Base-by-base conservation (phyloP, 2,888 invertebrate species). In the Epicampocera succincta region DNA sequence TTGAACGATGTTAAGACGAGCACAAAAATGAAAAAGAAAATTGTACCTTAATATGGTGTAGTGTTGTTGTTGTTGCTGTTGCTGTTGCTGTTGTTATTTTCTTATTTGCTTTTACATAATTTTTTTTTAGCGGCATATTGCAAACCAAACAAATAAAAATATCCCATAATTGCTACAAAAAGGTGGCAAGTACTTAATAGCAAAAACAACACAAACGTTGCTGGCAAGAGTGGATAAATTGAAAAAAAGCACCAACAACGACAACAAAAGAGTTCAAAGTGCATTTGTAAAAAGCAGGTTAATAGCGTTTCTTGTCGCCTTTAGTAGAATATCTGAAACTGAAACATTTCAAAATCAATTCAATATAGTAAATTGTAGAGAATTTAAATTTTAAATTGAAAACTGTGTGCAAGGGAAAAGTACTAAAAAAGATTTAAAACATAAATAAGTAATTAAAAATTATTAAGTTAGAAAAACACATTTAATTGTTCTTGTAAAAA, bases 241-340 rank as follows among this genome's bases (percentile, higher is more conserved):
- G 44, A 66, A 68, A 58, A 48, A 60, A 48, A 72, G 17, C 66
- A 33, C 40, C 6, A 50, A 40, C 29, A 60, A 66, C n/a, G 46
- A 40, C 44, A 50, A 46, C 66, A 74, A 79, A 84, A 71, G 78
- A 82, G 82, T 82, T 78, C 78, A 84, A 79, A 81, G 74, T 73
- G 75, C 54, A 84, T 48, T 72, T 68, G 0, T 2, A 86, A 87
- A 88, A 89, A 88, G 86, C 88, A 87, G 86, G 88, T 88, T 85
- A 88, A 87, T 88, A 87, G 78, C 71, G 74, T 82, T 78, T 74
- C 66, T 52, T 52, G 38, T 66, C 44, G 25, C 42, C 52, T 58
- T 52, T 60, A 25, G 25, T 68, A 33, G 0, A 42, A 33, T 6
- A 33, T 33, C 9, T 9, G 8, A 33, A 33, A 33, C 33, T 33